phyloP scores from a whole-genome alignment of 2,888 invertebrate genomes.

The Shargacucullia verbasci region DNA sequence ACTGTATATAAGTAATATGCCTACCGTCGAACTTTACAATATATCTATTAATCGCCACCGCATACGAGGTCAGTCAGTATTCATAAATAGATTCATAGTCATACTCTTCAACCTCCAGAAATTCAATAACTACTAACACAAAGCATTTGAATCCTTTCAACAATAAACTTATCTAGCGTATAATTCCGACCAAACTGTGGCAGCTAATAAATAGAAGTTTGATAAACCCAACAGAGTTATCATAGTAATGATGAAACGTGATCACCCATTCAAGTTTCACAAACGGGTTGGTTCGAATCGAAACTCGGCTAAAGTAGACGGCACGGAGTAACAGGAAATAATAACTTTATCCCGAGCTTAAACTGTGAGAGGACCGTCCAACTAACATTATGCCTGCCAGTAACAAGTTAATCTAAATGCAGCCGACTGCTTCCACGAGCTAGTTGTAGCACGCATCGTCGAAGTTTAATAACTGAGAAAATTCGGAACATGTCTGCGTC shows the following conservation, averaged over 20 bases:
- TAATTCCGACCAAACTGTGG: slow-evolving; percentile 61
- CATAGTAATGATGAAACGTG: slow-evolving; percentile 82
- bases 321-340: slow-evolving; percentile 85
- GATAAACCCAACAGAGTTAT: slow-evolving; percentile 78
- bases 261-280: slow-evolving; percentile 86
- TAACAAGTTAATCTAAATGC: slow-evolving; percentile 89
- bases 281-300: slow-evolving; percentile 82
- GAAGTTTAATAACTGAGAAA: slow-evolving; percentile 84
- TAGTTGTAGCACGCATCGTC: slow-evolving; percentile 82
- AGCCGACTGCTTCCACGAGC: slow-evolving; percentile 80
- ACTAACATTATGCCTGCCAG: slow-evolving; percentile 88
- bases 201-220: slow-evolving; percentile 76
- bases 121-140: slow-evolving; percentile 25
- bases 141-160: slow-evolving; percentile 28
- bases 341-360: slow-evolving; percentile 86
- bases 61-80: too few relatives aligned
- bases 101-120: slow-evolving; percentile 5
- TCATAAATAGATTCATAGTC: slow-evolving; percentile 1
- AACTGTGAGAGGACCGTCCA: slow-evolving; percentile 84
- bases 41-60: background rate
- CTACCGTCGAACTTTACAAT: slow-evolving; percentile 4
- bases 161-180: slow-evolving; percentile 52
- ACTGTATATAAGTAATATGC: slow-evolving; percentile 6
- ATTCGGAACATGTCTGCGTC: slow-evolving; percentile 77
- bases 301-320: slow-evolving; percentile 86